Percentiles rank a stretch among this genome's conserved stretches.
Evolutionary conservation across 1,140 invertebrate genomes (phyloP).

Genomic region (Bicyclus anynana): DNA sequence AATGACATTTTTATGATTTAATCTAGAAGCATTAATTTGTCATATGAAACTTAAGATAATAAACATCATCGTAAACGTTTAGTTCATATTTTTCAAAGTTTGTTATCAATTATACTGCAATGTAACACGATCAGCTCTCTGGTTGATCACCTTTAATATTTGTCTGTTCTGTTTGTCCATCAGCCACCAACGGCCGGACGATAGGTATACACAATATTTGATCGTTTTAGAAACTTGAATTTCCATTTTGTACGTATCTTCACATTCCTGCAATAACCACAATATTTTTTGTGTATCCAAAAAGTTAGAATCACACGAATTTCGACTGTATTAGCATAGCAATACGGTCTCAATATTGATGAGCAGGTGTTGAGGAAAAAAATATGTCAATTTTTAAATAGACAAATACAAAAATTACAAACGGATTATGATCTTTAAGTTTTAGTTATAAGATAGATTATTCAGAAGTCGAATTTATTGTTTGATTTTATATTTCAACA

Average conservation of each 20-base stretch:
- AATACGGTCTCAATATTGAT: background rate
- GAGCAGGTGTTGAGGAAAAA: background rate
- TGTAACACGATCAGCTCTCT: constrained; percentile 46
- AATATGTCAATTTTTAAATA: constrained; percentile 13
- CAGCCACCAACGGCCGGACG: constrained; percentile 11
- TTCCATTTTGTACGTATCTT: constrained; percentile 31
- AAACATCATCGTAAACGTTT: too few relatives aligned
- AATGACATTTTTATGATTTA: too few relatives aligned
- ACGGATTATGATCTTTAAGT: constrained; percentile 1
- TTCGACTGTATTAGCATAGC: background rate
- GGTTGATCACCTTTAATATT: constrained; percentile 38
- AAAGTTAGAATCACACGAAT: background rate
- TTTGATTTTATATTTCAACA: background rate
- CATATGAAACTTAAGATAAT: too few relatives aligned
- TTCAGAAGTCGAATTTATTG: background rate
- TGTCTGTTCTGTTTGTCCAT: constrained; percentile 31
- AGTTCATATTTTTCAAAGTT: background rate
- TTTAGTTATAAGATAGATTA: background rate
- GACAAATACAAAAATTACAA: constrained; percentile 5
- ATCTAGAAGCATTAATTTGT: too few relatives aligned
- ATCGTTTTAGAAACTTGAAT: constrained; percentile 59
- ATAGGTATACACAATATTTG: constrained; percentile 34
- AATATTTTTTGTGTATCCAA: background rate
- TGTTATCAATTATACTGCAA: background rate
- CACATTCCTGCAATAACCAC: constrained; percentile 11